phyloP scores from a whole-genome alignment of 2,113 vertebrate species.

The Symphodus melops region DNA sequence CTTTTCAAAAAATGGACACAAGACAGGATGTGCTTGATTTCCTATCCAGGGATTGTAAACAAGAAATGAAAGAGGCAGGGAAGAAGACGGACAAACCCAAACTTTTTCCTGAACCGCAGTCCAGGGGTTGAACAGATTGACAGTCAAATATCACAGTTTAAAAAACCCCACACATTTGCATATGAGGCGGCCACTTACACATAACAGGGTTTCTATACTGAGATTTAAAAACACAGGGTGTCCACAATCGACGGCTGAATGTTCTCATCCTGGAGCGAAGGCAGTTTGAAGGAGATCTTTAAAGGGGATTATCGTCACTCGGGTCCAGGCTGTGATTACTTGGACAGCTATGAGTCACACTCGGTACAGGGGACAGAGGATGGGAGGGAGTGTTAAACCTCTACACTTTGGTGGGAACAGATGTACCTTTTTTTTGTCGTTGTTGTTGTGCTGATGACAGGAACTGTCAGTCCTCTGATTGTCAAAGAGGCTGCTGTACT shows the following conservation, averaged over 20 bases:
- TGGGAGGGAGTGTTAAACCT: background rate
- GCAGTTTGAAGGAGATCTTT: background rate
- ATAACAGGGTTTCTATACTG: background rate
- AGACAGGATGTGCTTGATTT: background rate
- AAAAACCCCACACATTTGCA: slow-evolving; percentile 30
- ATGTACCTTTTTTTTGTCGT: background rate
- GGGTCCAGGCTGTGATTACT: slow-evolving; percentile 27
- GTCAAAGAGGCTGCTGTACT: background rate
- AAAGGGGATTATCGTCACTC: background rate
- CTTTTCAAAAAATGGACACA: background rate
- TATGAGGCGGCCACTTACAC: background rate
- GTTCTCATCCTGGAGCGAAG: background rate
- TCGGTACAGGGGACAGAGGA: slow-evolving; percentile 9
- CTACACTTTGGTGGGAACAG: background rate
- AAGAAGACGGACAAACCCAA: background rate
- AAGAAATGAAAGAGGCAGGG: background rate
- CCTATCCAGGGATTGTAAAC: background rate
- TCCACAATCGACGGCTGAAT: too few species aligned
- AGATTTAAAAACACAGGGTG: background rate
- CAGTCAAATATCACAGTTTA: slow-evolving; percentile 19
- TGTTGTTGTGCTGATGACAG: background rate
- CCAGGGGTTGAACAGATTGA: too few species aligned
- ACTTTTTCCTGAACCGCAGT: too few species aligned
- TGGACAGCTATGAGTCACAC: slow-evolving; percentile 48
- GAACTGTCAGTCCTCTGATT: background rate